Evolutionary conservation across 2,797 vertebrate species (phyloP).

Genomic region (Distichodus sexfasciatus): DNA sequence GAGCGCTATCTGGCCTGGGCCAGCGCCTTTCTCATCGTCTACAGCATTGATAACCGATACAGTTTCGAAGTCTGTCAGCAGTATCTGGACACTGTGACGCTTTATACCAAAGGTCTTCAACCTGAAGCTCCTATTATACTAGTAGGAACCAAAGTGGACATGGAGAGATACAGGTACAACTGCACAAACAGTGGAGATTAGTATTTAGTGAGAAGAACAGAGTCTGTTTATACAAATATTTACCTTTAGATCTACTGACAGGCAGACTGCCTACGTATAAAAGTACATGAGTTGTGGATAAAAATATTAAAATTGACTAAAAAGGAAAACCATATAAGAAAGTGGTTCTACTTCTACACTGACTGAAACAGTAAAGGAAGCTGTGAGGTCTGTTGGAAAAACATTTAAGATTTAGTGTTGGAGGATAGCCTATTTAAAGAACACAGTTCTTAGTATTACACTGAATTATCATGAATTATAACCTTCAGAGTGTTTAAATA

Average conservation of each 20-base stretch:
- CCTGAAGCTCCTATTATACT: conserved; percentile 75
- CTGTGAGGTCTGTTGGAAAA: background rate
- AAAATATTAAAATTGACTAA: too few species aligned
- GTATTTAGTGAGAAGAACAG: background rate
- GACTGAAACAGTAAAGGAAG: background rate
- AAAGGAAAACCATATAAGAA: too few species aligned
- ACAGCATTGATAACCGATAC: conserved; percentile 81
- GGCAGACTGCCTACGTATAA: too few species aligned
- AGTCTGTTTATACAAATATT: background rate
- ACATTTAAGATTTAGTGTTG: background rate
- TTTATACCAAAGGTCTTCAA: conserved; percentile 72
- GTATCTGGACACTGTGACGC: conserved; percentile 79
- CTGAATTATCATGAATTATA: background rate
- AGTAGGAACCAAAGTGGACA: conserved; percentile 91
- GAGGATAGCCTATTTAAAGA: conserved; percentile 3
- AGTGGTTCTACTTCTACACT: too few species aligned
- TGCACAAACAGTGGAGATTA: background rate
- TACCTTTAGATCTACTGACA: too few species aligned
- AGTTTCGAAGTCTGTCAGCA: conserved; percentile 82
- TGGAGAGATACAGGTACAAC: conserved; percentile 90
- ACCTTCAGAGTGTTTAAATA: conserved; percentile 13
- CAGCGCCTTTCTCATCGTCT: conserved; percentile 85
- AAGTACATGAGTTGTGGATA: too few species aligned
- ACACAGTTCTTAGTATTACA: background rate
- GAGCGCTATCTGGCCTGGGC: conserved; percentile 91